Conservation (phyloP, 2,113 vertebrate genomes). For the Cichladusa arquata region DNA sequence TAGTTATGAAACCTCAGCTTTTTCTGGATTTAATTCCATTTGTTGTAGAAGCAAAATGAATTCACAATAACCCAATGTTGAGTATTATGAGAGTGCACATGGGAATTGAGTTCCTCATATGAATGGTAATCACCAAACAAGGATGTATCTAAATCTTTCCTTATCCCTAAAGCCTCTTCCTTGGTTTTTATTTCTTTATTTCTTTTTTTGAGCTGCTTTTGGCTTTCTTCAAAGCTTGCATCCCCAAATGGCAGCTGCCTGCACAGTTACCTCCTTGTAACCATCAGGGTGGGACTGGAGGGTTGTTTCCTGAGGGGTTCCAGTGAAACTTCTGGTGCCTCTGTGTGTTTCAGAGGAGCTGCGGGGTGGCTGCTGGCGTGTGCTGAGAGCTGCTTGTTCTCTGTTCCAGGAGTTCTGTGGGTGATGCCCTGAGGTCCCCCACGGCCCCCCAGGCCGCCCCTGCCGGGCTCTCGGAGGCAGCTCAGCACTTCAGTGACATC, state of each 20-base stretch:
- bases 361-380: too few species aligned
- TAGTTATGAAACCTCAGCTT: slow-evolving; percentile 14
- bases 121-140: slow-evolving; percentile 54
- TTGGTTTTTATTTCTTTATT: slow-evolving; percentile 28
- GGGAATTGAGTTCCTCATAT: slow-evolving; percentile 51
- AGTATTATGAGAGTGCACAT: background rate
- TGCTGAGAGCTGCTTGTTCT: background rate
- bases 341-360: background rate
- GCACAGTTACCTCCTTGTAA: too few species aligned
- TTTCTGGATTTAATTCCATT: slow-evolving; percentile 51
- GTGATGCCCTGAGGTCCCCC: slow-evolving; percentile 79
- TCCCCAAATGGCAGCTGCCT: too few species aligned
- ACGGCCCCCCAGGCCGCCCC: slow-evolving; percentile 76
- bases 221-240: slow-evolving; percentile 17
- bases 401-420: slow-evolving; percentile 79
- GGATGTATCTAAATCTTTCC: slow-evolving; percentile 65
- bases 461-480: slow-evolving; percentile 80
- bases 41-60: slow-evolving; percentile 44
- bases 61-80: slow-evolving; percentile 4
- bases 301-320: too few species aligned
- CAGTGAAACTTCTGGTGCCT: background rate
- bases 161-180: slow-evolving; percentile 74
- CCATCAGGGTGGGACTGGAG: too few species aligned
- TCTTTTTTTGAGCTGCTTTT: slow-evolving; percentile 2
- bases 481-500: slow-evolving; percentile 95